These are phyloP conservation scores for Tauraco erythrolophus DNA, from an alignment of 2,113 vertebrate genomes.

Conservation along the genomic window DNA sequence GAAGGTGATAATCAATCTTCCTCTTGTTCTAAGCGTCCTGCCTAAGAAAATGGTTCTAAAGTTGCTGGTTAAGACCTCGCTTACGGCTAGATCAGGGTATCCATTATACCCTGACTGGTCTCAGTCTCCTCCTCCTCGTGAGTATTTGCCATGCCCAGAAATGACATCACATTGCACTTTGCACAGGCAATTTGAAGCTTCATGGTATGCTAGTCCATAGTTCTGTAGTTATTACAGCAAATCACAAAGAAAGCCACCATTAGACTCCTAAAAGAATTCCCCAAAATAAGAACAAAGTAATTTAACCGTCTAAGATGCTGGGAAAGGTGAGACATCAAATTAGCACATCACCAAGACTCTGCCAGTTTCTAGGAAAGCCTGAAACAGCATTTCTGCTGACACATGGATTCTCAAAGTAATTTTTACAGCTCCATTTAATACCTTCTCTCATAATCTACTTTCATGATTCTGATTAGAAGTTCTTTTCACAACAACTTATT, in stretches of 20 bases:
- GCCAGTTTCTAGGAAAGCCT: neutral
- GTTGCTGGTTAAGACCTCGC: neutral
- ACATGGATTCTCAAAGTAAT: neutral
- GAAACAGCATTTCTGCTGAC: neutral
- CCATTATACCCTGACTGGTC: fast-evolving
- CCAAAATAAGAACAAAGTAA: neutral
- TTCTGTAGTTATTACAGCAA: neutral
- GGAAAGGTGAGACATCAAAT: neutral
- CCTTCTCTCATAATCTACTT: neutral
- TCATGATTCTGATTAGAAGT: neutral
- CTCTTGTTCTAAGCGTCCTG: neutral
- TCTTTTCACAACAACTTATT: neutral
- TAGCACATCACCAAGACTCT: neutral
- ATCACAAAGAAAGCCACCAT: no score
- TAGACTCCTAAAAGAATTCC: neutral
- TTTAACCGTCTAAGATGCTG: neutral
- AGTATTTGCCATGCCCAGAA: neutral
- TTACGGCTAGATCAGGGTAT: neutral
- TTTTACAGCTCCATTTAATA: neutral
- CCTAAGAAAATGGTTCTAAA: neutral
- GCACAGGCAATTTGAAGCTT: neutral
- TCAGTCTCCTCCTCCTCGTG: neutral
- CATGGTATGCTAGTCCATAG: no score
- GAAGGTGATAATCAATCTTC: neutral
- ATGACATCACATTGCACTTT: neutral